These are phyloP conservation scores for Pteruthius melanotis DNA, from an alignment of 2,113 vertebrate species.

Conservation along the genomic window DNA sequence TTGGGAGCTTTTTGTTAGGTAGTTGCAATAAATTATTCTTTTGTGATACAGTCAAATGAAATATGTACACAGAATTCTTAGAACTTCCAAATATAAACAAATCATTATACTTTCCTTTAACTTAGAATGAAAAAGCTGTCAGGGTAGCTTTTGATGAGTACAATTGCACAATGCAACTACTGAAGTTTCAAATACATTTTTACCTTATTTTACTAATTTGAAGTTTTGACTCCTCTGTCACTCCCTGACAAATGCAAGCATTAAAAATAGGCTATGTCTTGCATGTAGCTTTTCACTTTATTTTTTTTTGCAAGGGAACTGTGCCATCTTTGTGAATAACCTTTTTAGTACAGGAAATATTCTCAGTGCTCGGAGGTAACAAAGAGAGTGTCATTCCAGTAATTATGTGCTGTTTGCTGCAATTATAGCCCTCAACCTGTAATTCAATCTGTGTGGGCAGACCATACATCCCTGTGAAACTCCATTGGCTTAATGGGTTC, in stretches of 20 bases:
- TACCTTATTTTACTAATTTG: slow-evolving; percentile 36
- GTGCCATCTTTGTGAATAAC: slow-evolving; percentile 13
- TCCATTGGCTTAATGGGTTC: slow-evolving; percentile 20
- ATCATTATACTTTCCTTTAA: slow-evolving; percentile 61
- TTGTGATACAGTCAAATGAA: slow-evolving; percentile 64
- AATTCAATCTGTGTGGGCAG: slow-evolving; percentile 22
- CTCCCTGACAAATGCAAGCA: slow-evolving; percentile 23
- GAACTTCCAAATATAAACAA: slow-evolving; percentile 70
- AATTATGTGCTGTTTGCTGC: slow-evolving; percentile 18
- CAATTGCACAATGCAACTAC: slow-evolving; percentile 43
- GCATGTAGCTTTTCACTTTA: not conserved
- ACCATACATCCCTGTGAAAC: not conserved
- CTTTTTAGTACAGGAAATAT: not conserved
- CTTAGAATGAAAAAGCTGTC: slow-evolving; percentile 64
- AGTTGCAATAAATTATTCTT: slow-evolving; percentile 66
- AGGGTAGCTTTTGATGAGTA: slow-evolving; percentile 54
- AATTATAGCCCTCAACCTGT: slow-evolving; percentile 19
- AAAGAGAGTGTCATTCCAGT: not conserved
- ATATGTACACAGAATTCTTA: slow-evolving; percentile 51
- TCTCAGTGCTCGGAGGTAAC: slow-evolving; percentile 12
- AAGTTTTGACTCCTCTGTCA: slow-evolving; percentile 53
- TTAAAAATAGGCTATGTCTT: slow-evolving; percentile 42
- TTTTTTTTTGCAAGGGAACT: not conserved
- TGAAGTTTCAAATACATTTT: slow-evolving; percentile 50
- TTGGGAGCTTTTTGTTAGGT: slow-evolving; percentile 53